Base-by-base conservation (phyloP, 2,113 vertebrate genomes). In the Phaethornis superciliosus region DNA sequence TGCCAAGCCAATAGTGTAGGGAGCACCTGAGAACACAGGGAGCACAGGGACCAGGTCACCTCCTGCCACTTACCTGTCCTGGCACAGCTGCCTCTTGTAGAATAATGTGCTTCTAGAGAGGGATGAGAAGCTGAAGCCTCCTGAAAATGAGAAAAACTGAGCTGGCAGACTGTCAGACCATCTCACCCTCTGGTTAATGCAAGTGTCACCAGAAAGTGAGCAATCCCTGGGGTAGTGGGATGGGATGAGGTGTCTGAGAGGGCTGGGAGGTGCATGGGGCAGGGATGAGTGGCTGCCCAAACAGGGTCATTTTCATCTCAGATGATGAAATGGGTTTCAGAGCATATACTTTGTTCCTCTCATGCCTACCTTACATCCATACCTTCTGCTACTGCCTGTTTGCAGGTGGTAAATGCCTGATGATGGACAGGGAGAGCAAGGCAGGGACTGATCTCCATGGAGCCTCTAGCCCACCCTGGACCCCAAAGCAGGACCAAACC, bases 181-280 rank as follows among this genome's bases (percentile, higher is more conserved):
- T 32, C 68, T 46, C 28, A 46, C 10, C 40, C 24, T 22, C 0
- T 1, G 28, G 46, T 24, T n/a, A 65, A 58, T 19, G 30, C 33
- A 27, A 59, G 46, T 6, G 44, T 7, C 40, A 6, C 9, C 32
- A 51, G 51, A 27, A 37, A 52, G 19, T 1, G 3, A 47, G 40
- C 7, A 10, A 60, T 12, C 28, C 44, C 40, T 5, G 12, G 28
- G 44, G 23, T 27, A 4, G 26, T 2, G 10, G 30, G 65, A 32
- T 1, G 3, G 33, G 33, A 10, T 2, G 6, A 33, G 33, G 49
- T 35, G 44, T 27, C 32, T 2, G 44, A 9, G 9, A 0, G 0
- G 23, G 15, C 27, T 23, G 12, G 30, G 54, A 49, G 22, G 33
- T 44, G 30, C 12, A 10, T 1, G 1, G 54, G 22, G 22, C 54